Conservation (phyloP, 2,888 invertebrate genomes). For the Dyspetes luteomarginatus region DNA sequence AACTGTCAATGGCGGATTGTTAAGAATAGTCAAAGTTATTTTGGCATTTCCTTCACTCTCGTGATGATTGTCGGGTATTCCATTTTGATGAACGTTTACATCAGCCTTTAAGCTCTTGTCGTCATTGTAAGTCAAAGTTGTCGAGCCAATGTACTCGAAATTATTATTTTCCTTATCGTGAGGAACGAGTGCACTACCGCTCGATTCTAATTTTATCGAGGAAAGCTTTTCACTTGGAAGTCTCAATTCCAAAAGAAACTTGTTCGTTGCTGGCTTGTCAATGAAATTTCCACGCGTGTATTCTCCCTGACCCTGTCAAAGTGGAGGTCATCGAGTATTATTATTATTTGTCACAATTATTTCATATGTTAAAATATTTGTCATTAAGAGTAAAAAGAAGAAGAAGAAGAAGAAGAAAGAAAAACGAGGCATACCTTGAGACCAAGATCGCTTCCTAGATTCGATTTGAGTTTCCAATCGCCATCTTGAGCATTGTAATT, state of each 20-base stretch:
- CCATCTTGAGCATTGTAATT: constrained; percentile 64
- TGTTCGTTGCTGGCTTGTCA: constrained; percentile 84
- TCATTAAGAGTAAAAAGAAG: not conserved
- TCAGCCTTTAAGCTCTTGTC: constrained; percentile 84
- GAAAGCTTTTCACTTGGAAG: constrained; percentile 86
- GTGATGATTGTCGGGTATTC: constrained; percentile 79
- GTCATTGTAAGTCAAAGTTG: constrained; percentile 85
- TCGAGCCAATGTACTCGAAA: constrained; percentile 80
- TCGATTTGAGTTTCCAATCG: constrained; percentile 70
- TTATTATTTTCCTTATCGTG: constrained; percentile 69
- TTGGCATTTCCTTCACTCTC: constrained; percentile 82
- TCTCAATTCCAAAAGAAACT: constrained; percentile 84
- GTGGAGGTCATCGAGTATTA: not conserved
- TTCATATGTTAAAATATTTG: too few species aligned
- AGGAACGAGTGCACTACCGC: constrained; percentile 79
- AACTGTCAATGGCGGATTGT: constrained; percentile 84
- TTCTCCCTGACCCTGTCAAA: constrained; percentile 67
- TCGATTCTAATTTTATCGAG: constrained; percentile 84
- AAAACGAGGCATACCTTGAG: constrained; percentile 69
- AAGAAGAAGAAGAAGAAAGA: not conserved
- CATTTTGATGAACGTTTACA: constrained; percentile 65
- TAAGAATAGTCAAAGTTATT: constrained; percentile 83
- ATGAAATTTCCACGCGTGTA: constrained; percentile 73
- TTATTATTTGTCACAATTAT: too few species aligned
- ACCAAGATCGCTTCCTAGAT: constrained; percentile 72